phyloP scores from a whole-genome alignment of 2,113 vertebrate genomes.

The Syngnathoides biaculeatus region DNA sequence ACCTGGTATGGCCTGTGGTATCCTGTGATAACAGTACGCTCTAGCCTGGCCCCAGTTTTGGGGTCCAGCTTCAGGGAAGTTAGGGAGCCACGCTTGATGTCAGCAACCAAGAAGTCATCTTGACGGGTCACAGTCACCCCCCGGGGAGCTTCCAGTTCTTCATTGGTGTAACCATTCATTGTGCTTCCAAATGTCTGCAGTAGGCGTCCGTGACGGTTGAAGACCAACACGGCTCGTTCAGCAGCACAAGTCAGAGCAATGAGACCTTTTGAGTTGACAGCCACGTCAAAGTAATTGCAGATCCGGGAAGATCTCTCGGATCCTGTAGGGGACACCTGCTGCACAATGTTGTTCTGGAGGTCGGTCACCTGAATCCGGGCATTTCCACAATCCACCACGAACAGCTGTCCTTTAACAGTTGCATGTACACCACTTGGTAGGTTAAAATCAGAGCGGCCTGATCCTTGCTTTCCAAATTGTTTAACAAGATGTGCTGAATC shows the following conservation, averaged over 20 bases:
- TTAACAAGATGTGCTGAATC: slow-evolving; percentile 64
- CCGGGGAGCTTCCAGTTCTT: slow-evolving; percentile 75
- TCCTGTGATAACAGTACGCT: slow-evolving; percentile 68
- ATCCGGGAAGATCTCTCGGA: slow-evolving; percentile 58
- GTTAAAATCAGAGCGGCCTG: slow-evolving; percentile 75
- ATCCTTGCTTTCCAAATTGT: slow-evolving; percentile 79
- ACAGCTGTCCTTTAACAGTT: slow-evolving; percentile 70
- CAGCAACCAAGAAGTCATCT: slow-evolving; percentile 78
- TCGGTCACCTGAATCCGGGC: slow-evolving; percentile 75
- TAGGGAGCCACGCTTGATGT: slow-evolving; percentile 74
- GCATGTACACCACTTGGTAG: slow-evolving; percentile 75
- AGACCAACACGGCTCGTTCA: slow-evolving; percentile 72
- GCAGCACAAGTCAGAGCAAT: slow-evolving; percentile 75
- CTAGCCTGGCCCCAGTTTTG: slow-evolving; percentile 65
- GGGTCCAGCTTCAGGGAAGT: slow-evolving; percentile 69
- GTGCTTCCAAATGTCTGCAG: slow-evolving; percentile 75
- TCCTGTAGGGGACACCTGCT: slow-evolving; percentile 69
- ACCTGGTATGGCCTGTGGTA: slow-evolving; percentile 79
- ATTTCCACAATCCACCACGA: slow-evolving; percentile 80
- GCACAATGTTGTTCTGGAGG: slow-evolving; percentile 69
- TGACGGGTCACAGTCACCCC: slow-evolving; percentile 65
- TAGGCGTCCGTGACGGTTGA: slow-evolving; percentile 74
- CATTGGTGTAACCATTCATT: slow-evolving; percentile 48
- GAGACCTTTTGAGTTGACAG: slow-evolving; percentile 75
- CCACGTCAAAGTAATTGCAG: slow-evolving; percentile 79